phyloP scores from a whole-genome alignment of 1,140 invertebrate species.

The Calosoma granatense region DNA sequence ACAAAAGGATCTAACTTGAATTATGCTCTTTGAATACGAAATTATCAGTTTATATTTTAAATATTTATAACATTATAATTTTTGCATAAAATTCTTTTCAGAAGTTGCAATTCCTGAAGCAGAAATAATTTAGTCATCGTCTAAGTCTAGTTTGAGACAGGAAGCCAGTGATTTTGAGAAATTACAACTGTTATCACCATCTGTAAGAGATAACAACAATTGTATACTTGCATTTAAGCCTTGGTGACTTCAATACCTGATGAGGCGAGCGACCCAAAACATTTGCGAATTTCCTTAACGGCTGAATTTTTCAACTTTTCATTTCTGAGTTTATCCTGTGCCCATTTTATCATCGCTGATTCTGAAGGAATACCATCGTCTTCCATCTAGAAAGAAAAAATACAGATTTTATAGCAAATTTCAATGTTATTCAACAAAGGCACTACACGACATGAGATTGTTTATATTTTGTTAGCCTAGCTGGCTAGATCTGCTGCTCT shows the following conservation, averaged over 20 bases:
- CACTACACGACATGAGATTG: not conserved
- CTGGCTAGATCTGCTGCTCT: no score
- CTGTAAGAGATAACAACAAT: not conserved
- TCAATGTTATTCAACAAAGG: not conserved
- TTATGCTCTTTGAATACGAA: not conserved
- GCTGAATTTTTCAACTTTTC: not conserved
- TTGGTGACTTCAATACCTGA: not conserved
- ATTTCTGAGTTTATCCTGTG: not conserved
- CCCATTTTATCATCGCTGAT: constrained; percentile 4
- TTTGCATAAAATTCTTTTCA: not conserved
- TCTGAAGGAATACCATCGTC: not conserved
- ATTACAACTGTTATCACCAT: constrained; percentile 1
- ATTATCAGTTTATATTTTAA: not conserved
- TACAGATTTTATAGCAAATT: constrained; percentile 1
- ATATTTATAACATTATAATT: not conserved
- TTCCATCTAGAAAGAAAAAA: not conserved
- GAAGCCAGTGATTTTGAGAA: not conserved
- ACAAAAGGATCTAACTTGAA: not conserved
- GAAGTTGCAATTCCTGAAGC: not conserved
- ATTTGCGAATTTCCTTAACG: not conserved
- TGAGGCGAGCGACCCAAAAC: not conserved
- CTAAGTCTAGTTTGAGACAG: not conserved
- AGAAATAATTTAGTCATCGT: not conserved
- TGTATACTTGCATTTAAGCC: not conserved
- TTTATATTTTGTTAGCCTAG: not conserved